These are phyloP conservation scores for Tipula confusa DNA, from an alignment of 2,888 invertebrate species.

Conservation along the genomic window DNA sequence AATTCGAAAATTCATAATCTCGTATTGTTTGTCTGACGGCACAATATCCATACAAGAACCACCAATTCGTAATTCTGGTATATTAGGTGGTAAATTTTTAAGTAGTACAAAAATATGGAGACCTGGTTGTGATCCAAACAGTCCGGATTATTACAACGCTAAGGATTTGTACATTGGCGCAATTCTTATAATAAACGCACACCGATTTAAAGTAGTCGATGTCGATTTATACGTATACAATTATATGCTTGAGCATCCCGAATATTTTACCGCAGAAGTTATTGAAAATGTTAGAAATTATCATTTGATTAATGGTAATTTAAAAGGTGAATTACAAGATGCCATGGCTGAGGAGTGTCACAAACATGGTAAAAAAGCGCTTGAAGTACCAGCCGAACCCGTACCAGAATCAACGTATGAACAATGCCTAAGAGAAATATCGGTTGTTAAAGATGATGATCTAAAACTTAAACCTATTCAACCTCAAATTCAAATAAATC, in stretches of 20 bases:
- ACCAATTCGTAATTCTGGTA: slow-evolving; percentile 68
- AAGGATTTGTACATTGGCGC: slow-evolving; percentile 76
- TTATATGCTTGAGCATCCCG: slow-evolving; percentile 68
- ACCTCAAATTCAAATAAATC: neutral
- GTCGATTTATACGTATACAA: slow-evolving; percentile 73
- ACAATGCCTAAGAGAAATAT: neutral
- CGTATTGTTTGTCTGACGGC: slow-evolving; percentile 72
- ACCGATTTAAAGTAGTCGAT: slow-evolving; percentile 70
- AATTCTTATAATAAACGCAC: slow-evolving; percentile 65
- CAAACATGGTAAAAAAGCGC: neutral
- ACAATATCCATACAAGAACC: slow-evolving; percentile 71
- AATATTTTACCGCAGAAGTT: slow-evolving; percentile 65
- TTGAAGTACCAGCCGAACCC: neutral
- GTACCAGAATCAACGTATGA: neutral
- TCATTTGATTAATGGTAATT: slow-evolving; percentile 61
- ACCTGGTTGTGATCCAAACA: slow-evolving; percentile 63
- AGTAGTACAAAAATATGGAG: slow-evolving; percentile 62
- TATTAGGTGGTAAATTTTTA: slow-evolving; percentile 70
- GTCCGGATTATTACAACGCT: slow-evolving; percentile 72
- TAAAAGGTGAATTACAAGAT: slow-evolving; percentile 52
- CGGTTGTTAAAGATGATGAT: neutral
- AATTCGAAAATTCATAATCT: slow-evolving; percentile 68
- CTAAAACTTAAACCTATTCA: neutral
- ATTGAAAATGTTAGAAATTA: slow-evolving; percentile 64
- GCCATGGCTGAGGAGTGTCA: neutral